A percentile compares a stretch with the other conserved stretches of the same genome.
phyloP scores from a whole-genome alignment of 2,888 invertebrate species.

The Nasonovia ribisnigri region DNA sequence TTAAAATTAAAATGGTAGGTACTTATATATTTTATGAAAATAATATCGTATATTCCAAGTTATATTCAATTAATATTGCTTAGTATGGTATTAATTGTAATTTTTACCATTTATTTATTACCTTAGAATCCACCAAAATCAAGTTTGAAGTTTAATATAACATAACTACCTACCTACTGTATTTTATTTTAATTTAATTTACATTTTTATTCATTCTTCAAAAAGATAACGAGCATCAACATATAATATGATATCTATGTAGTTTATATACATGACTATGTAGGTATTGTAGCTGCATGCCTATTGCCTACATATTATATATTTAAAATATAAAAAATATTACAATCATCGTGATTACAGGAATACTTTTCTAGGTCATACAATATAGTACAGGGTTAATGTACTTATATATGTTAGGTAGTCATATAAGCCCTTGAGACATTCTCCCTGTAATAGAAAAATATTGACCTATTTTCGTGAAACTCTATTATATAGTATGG shows the following conservation, averaged over 20 bases:
- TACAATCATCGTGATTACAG: conserved; percentile 6
- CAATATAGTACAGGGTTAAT: conserved; percentile 31
- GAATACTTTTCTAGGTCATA: conserved; percentile 45
- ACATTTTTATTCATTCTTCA: too few relatives aligned
- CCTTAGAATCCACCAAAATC: neutral
- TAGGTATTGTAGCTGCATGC: neutral
- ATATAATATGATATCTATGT: neutral
- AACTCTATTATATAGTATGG: conserved; percentile 33
- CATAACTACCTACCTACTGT: neutral
- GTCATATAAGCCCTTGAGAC: conserved; percentile 57
- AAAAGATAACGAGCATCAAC: too few relatives aligned
- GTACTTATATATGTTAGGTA: conserved; percentile 18
- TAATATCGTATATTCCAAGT: neutral
- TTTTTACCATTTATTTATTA: neutral
- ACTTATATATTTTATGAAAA: neutral
- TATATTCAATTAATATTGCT: neutral
- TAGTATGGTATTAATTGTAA: neutral
- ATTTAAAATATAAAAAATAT: neutral
- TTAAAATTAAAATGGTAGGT: neutral
- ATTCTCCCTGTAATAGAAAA: conserved; percentile 48
- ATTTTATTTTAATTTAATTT: too few relatives aligned
- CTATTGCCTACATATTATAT: neutral
- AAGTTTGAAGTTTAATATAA: neutral
- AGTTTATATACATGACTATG: neutral
- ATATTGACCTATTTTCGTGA: conserved; percentile 53